phyloP scores from a whole-genome alignment of 2,888 invertebrate genomes.

The Andrena bicolor region DNA sequence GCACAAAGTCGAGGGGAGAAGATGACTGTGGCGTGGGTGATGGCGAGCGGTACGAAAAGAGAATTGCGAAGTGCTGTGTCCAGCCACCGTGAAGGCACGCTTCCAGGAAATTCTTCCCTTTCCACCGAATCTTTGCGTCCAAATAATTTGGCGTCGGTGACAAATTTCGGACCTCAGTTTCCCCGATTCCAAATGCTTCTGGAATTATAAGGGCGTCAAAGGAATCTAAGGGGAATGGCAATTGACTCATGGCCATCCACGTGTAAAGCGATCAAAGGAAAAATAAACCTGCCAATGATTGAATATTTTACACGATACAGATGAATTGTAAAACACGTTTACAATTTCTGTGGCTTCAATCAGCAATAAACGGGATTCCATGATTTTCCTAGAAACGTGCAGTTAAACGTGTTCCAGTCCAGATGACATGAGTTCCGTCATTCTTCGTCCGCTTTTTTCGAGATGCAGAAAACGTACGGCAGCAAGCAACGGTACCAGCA shows the following conservation, averaged over 20 bases:
- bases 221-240: not conserved
- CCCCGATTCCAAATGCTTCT: too few species aligned
- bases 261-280: too few species aligned
- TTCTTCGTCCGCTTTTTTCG: slow-evolving; percentile 27
- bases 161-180: slow-evolving; percentile 26
- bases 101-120: slow-evolving; percentile 82
- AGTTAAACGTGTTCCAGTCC: slow-evolving; percentile 64
- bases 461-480: slow-evolving; percentile 1
- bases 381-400: slow-evolving; percentile 51
- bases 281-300: not conserved
- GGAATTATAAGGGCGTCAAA: not conserved
- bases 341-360: slow-evolving; percentile 3
- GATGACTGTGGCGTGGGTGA: slow-evolving; percentile 69
- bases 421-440: slow-evolving; percentile 55
- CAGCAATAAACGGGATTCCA: slow-evolving; percentile 25
- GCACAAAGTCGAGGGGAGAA: slow-evolving; percentile 73
- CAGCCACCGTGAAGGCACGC: slow-evolving; percentile 83
- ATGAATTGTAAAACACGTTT: not conserved
- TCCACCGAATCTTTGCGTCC: slow-evolving; percentile 68
- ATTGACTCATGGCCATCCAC: not conserved
- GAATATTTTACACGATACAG: too few species aligned
- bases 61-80: slow-evolving; percentile 82
- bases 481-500: slow-evolving; percentile 20
- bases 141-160: slow-evolving; percentile 44
- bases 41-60: slow-evolving; percentile 70